Percentiles rank a stretch among this genome's conserved stretches.
These are phyloP conservation scores for Dromius quadrimaculatus DNA, from an alignment of 2,888 invertebrate species.

Conservation along the genomic window DNA sequence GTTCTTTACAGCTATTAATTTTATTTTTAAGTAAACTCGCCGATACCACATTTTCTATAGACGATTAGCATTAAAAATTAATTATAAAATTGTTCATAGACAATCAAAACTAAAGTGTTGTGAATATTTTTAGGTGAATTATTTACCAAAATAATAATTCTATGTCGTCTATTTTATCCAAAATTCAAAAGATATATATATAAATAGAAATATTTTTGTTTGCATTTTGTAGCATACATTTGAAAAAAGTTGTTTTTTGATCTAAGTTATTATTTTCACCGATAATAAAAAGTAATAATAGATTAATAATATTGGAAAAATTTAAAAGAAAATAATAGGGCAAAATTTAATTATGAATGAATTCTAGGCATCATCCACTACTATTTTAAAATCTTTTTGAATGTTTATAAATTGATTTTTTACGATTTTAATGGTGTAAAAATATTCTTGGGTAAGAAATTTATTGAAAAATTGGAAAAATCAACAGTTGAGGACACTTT, in stretches of 20 bases:
- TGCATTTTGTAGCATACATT: not conserved
- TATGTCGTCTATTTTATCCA: constrained; percentile 9
- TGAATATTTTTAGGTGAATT: constrained; percentile 49
- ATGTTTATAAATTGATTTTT: no score
- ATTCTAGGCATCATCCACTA: no score
- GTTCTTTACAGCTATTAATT: constrained; percentile 15
- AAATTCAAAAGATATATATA: not conserved
- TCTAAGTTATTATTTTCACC: constrained; percentile 10
- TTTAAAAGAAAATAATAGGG: not conserved
- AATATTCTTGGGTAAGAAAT: no score
- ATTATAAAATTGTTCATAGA: constrained; percentile 45
- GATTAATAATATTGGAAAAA: not conserved
- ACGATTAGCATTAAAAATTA: constrained; percentile 32
- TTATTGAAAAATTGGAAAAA: no score
- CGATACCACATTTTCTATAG: constrained; percentile 41
- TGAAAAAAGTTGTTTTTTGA: not conserved
- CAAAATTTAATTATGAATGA: not conserved
- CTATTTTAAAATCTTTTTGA: no score
- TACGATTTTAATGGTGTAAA: no score
- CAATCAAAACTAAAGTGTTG: constrained; percentile 51
- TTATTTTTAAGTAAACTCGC: constrained; percentile 37
- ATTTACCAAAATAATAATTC: constrained; percentile 21
- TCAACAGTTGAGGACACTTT: no score
- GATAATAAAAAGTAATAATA: not conserved
- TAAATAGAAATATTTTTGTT: constrained; percentile 11